Conservation (phyloP, 2,797 vertebrate genomes). For the Cossypha heuglini region DNA sequence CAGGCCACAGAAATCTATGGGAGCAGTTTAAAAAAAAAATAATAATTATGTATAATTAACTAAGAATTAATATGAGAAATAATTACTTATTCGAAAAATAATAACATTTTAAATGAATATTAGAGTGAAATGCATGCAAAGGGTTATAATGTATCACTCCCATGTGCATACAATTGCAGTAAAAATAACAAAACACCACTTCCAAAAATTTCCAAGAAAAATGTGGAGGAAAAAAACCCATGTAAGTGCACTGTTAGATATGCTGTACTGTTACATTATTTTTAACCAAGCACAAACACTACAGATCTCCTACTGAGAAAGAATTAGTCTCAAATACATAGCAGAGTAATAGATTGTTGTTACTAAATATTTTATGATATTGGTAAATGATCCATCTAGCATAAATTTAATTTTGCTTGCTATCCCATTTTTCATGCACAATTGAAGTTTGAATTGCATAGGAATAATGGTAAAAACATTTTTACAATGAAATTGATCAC, state of each 20-base stretch:
- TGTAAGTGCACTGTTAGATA: neutral
- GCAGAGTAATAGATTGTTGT: conserved; percentile 39
- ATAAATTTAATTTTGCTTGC: conserved; percentile 46
- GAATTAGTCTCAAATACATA: conserved; percentile 36
- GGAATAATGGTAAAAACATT: conserved; percentile 42
- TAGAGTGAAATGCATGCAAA: neutral
- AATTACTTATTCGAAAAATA: neutral
- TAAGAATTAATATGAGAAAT: neutral
- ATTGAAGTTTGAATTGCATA: conserved; percentile 56
- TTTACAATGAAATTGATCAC: conserved; percentile 38
- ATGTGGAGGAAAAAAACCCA: neutral
- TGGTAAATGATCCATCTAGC: conserved; percentile 40
- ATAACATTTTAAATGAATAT: neutral
- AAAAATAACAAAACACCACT: neutral
- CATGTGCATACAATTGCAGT: neutral
- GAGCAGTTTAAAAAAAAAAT: neutral
- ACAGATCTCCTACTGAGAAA: conserved; percentile 31
- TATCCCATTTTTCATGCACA: conserved; percentile 49
- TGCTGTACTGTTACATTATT: neutral
- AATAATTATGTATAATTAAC: neutral
- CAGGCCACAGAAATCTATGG: neutral
- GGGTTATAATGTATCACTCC: neutral
- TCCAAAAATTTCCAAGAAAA: neutral
- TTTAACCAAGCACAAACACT: neutral
- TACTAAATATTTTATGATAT: conserved; percentile 63